Percentiles rank a stretch among this genome's conserved stretches.
Evolutionary conservation across 2,888 invertebrate genomes (phyloP).

Genomic region (Polydrusus tereticollis): DNA sequence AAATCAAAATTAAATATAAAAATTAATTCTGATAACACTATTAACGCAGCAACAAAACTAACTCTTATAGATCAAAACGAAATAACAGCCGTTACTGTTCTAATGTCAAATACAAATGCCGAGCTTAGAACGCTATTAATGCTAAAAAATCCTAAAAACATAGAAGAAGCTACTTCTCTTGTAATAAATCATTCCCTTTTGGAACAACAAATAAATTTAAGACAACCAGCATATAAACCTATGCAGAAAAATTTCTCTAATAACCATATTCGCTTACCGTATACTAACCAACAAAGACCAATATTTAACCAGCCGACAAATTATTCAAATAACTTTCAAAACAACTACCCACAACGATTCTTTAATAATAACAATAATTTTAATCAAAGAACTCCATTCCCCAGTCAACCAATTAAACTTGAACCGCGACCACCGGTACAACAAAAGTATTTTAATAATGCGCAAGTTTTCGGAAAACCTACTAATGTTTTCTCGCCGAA

Average conservation of each 20-base stretch:
- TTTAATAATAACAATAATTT: no score
- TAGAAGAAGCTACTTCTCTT: slow-evolving; percentile 3
- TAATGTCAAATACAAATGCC: background rate
- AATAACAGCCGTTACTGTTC: slow-evolving; percentile 17
- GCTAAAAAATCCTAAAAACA: slow-evolving; percentile 16
- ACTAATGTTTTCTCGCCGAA: slow-evolving; percentile 37
- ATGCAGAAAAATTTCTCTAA: background rate
- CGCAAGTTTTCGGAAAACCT: slow-evolving; percentile 38
- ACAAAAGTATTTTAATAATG: slow-evolving; percentile 28
- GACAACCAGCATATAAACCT: background rate
- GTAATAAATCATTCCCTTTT: background rate
- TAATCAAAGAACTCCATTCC: no score
- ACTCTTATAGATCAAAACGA: slow-evolving; percentile 8
- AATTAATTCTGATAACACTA: background rate
- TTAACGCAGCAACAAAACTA: background rate
- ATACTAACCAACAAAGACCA: no score
- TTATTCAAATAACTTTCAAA: background rate
- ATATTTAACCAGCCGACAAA: no score
- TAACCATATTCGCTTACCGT: no score
- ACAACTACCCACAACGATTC: background rate
- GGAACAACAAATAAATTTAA: background rate
- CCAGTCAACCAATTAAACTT: slow-evolving; percentile 44
- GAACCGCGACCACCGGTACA: slow-evolving; percentile 35
- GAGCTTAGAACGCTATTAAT: slow-evolving; percentile 22
- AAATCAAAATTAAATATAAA: background rate